A percentile compares a stretch with the other conserved stretches of the same genome.
phyloP scores from a whole-genome alignment of 2,113 vertebrate species.

The Amblyornis subalaris region DNA sequence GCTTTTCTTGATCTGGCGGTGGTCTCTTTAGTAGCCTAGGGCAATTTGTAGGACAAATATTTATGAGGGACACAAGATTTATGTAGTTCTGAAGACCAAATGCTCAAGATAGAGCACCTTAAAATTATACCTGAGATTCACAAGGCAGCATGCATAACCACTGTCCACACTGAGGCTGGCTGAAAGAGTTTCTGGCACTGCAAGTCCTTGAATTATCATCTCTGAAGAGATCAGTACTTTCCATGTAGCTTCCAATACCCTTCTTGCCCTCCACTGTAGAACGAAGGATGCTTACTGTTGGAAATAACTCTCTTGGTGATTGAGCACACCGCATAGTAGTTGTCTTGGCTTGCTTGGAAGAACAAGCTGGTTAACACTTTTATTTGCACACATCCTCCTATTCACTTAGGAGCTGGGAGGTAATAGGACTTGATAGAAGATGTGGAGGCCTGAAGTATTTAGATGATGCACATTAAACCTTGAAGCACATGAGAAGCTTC shows the following conservation, averaged over 20 bases:
- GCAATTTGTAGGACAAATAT: background rate
- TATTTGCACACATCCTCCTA: background rate
- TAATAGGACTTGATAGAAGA: background rate
- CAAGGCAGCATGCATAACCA: background rate
- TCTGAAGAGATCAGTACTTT: background rate
- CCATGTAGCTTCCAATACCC: rapidly evolving
- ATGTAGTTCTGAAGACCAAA: background rate
- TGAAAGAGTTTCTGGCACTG: background rate
- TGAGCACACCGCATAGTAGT: background rate
- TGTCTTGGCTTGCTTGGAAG: background rate
- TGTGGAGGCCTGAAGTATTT: background rate
- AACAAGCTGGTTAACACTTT: background rate
- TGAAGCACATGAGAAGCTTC: background rate
- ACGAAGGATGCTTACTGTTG: background rate
- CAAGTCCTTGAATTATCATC: background rate
- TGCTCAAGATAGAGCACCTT: background rate
- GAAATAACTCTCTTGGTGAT: rapidly evolving
- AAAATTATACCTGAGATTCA: background rate
- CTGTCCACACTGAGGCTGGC: background rate
- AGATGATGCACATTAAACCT: background rate
- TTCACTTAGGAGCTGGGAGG: background rate
- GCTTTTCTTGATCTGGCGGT: background rate
- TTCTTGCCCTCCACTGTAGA: background rate
- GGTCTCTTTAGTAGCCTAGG: background rate
- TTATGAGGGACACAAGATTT: background rate